Conservation (phyloP, 2,797 vertebrate genomes). For the Crypturellus tataupa region DNA sequence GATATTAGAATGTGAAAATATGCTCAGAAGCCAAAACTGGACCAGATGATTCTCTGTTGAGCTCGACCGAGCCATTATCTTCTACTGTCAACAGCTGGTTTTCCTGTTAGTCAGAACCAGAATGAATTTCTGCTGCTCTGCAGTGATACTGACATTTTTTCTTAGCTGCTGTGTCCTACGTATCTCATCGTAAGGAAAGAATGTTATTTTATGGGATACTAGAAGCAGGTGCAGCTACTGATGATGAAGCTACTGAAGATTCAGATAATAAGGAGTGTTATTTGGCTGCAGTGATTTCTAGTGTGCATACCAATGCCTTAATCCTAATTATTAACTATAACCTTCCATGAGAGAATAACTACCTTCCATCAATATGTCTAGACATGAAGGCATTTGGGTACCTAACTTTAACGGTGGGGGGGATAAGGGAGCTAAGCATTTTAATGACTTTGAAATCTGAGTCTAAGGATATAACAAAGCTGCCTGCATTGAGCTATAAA, state of each 20-base stretch:
- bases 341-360: background rate
- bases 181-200: rapidly evolving
- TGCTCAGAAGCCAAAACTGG: background rate
- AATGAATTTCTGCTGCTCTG: background rate
- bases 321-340: constrained; percentile 44
- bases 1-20: background rate
- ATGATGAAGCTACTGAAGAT: background rate
- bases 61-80: background rate
- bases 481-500: background rate
- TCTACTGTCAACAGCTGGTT: background rate
- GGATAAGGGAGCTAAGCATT: background rate
- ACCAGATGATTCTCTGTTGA: background rate
- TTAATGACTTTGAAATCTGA: background rate
- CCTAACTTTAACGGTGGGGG: constrained; percentile 1
- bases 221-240: background rate
- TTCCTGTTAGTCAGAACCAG: background rate
- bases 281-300: background rate
- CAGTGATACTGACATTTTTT: background rate
- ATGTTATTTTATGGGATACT: background rate
- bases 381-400: background rate
- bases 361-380: constrained; percentile 30
- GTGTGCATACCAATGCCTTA: background rate
- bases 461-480: background rate
- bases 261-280: background rate
- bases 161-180: background rate